Conservation (phyloP, 2,888 invertebrate species). For the Matsumyia berberina region DNA sequence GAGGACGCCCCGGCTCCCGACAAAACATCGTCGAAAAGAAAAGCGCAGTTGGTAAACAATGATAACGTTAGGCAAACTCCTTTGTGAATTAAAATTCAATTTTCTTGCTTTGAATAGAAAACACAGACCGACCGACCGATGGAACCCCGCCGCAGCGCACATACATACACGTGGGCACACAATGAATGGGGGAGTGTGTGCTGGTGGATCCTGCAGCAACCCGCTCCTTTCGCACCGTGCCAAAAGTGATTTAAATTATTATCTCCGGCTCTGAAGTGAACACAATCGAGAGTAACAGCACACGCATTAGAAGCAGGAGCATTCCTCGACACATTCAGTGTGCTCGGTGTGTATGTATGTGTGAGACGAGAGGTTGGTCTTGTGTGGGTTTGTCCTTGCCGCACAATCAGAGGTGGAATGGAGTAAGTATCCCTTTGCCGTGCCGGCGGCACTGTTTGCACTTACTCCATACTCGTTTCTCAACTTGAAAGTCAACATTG, state of each 20-base stretch:
- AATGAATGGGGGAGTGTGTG: conserved; percentile 1
- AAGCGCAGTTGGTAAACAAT: conserved; percentile 77
- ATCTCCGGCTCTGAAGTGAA: conserved; percentile 73
- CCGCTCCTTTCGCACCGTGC: conserved; percentile 30
- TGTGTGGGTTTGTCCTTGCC: conserved; percentile 55
- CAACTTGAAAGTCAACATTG: conserved; percentile 71
- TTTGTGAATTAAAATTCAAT: conserved; percentile 77
- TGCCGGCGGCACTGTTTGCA: conserved; percentile 59
- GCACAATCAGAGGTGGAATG: conserved; percentile 14
- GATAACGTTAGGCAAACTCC: conserved; percentile 76
- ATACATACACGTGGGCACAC: background rate
- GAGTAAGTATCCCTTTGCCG: conserved; percentile 42
- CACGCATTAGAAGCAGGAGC: conserved; percentile 7
- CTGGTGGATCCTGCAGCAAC: conserved; percentile 3
- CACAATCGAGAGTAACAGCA: conserved; percentile 69
- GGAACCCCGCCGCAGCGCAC: background rate
- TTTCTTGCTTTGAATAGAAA: conserved; percentile 74
- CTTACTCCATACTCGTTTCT: conserved; percentile 53
- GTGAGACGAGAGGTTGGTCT: conserved; percentile 33
- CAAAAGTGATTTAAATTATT: conserved; percentile 75
- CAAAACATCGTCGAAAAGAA: conserved; percentile 62
- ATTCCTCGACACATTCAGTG: conserved; percentile 30
- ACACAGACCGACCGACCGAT: conserved; percentile 61
- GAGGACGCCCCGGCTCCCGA: conserved; percentile 7
- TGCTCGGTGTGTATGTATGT: background rate